Conservation (phyloP, 2,113 vertebrate genomes). For the Otocyon megalotis region DNA sequence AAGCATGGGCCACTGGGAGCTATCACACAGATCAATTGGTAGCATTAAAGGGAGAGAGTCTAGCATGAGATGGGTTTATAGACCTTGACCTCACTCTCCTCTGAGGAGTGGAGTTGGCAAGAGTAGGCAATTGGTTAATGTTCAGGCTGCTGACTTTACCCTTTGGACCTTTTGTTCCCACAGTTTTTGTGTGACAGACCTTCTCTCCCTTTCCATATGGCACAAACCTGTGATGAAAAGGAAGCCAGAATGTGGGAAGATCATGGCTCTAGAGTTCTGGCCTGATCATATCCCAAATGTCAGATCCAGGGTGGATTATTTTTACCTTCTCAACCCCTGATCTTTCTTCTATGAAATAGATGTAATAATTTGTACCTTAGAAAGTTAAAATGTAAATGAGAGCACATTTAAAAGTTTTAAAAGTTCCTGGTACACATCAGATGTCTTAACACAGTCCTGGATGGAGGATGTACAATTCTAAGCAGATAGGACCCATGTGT, state of each 20-base stretch:
- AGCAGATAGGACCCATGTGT: neutral
- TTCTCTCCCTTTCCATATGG: neutral
- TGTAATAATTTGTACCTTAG: neutral
- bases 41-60: neutral
- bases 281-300: neutral
- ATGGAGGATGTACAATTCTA: neutral
- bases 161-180: slow-evolving; percentile 37
- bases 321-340: neutral
- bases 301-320: neutral
- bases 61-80: neutral
- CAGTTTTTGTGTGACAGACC: neutral
- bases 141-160: neutral
- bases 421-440: neutral
- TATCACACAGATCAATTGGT: neutral
- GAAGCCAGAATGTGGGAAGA: neutral
- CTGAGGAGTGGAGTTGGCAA: neutral
- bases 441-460: neutral
- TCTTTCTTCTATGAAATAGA: neutral
- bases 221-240: neutral
- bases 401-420: neutral
- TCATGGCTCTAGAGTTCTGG: neutral
- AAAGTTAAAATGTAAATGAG: neutral
- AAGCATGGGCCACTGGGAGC: neutral
- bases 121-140: neutral
- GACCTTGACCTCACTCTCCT: neutral